phyloP scores from a whole-genome alignment of 2,113 vertebrate genomes.

The Oreochromis spilurus region DNA sequence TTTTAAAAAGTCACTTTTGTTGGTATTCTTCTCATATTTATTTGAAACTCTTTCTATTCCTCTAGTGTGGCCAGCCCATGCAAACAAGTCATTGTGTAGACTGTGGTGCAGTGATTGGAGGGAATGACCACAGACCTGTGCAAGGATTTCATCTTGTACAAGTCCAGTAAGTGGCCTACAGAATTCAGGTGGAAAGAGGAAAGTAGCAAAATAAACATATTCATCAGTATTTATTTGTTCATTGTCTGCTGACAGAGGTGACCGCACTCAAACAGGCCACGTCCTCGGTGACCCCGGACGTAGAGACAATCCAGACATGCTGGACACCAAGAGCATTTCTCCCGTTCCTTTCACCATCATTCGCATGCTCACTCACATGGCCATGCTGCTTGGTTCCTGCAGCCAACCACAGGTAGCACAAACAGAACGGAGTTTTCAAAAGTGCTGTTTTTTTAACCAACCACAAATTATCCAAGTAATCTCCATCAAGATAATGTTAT shows the following conservation, averaged over 20 bases:
- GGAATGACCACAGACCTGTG: conserved; percentile 8
- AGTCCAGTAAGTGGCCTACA: conserved; percentile 39
- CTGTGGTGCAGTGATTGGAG: conserved; percentile 73
- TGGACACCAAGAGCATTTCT: conserved; percentile 77
- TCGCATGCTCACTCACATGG: conserved; percentile 83
- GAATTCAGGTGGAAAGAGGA: neutral
- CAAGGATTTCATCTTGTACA: neutral
- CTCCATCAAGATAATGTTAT: neutral
- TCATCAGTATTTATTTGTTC: neutral
- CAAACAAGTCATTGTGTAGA: conserved; percentile 71
- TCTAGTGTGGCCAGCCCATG: conserved; percentile 85
- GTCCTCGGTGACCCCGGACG: conserved; percentile 71
- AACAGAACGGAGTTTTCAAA: neutral
- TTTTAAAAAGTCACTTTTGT: accelerated
- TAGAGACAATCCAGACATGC: conserved; percentile 56
- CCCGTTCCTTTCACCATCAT: conserved; percentile 72
- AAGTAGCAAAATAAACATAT: neutral
- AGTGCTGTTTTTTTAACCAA: neutral
- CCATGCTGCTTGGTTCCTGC: conserved; percentile 80
- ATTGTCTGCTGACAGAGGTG: conserved; percentile 56
- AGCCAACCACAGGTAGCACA: conserved; percentile 71
- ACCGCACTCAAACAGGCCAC: conserved; percentile 86
- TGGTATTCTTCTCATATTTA: accelerated
- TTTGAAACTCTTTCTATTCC: neutral
- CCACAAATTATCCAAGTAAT: neutral